Conservation (phyloP, 2,113 vertebrate genomes). For the Dendrocopos noguchii region DNA sequence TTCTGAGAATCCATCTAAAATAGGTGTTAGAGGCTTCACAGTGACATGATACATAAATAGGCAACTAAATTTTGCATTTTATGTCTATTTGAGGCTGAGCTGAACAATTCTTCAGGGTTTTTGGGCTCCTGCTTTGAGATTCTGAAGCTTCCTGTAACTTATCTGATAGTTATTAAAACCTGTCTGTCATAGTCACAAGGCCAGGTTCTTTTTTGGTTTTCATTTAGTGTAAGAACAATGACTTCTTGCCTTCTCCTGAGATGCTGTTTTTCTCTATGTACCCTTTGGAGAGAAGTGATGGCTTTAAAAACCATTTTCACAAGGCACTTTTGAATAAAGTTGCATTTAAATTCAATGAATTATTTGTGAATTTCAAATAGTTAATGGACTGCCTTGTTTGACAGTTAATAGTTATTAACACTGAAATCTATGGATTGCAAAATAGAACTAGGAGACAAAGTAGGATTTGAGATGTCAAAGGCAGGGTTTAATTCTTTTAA, state of each 20-base stretch:
- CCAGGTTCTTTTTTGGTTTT: background rate
- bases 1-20: too few species aligned
- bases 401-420: background rate
- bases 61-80: too few species aligned
- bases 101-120: too few species aligned
- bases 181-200: background rate
- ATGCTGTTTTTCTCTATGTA: background rate
- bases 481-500: too few species aligned
- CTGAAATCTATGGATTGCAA: background rate
- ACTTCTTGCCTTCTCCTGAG: background rate
- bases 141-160: too few species aligned
- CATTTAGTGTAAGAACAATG: background rate
- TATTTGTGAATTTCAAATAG: background rate
- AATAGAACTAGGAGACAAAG: too few species aligned
- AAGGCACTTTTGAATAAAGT: background rate
- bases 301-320: background rate
- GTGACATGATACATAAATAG: too few species aligned
- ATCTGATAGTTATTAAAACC: too few species aligned
- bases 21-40: too few species aligned
- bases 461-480: too few species aligned
- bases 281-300: background rate
- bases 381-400: background rate
- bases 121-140: too few species aligned
- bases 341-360: background rate
- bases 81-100: too few species aligned